phyloP scores from a whole-genome alignment of 2,113 vertebrate species.

The Opisthocomus hoazin region DNA sequence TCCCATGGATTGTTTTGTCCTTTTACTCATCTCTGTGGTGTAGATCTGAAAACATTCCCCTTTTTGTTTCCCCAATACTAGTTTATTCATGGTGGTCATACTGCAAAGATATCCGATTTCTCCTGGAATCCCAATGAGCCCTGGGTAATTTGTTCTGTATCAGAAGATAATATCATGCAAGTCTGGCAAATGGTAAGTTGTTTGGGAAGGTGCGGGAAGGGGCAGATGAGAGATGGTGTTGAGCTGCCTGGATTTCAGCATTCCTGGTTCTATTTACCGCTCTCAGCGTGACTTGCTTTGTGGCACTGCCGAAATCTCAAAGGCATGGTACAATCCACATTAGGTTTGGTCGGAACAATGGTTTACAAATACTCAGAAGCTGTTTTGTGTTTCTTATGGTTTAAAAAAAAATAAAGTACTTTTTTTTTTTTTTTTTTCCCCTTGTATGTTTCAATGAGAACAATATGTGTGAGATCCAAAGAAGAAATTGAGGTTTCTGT shows the following conservation, averaged over 20 bases:
- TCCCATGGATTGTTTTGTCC: neutral
- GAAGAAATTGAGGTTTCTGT: neutral
- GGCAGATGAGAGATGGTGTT: neutral
- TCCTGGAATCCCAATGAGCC: constrained; percentile 99
- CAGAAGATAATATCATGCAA: constrained; percentile 99
- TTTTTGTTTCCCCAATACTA: constrained; percentile 22
- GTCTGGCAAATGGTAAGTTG: constrained; percentile 96
- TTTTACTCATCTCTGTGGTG: fast-evolving
- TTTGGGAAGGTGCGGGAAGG: neutral
- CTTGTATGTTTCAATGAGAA: neutral
- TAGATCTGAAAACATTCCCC: neutral
- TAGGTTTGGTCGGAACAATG: neutral
- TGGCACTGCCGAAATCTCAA: neutral
- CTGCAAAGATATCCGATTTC: constrained; percentile 98
- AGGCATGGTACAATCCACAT: neutral
- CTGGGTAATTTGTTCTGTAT: constrained; percentile 99
- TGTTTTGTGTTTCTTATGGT: neutral
- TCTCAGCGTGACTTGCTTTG: neutral
- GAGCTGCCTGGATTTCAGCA: neutral
- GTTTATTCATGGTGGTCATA: constrained; percentile 98
- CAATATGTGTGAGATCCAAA: neutral
- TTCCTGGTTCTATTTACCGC: neutral
- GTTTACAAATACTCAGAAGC: neutral
- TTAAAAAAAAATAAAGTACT: neutral
- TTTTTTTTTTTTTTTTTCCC: neutral